Conservation (phyloP, 2,113 vertebrate species). For the Percina caprodes region DNA sequence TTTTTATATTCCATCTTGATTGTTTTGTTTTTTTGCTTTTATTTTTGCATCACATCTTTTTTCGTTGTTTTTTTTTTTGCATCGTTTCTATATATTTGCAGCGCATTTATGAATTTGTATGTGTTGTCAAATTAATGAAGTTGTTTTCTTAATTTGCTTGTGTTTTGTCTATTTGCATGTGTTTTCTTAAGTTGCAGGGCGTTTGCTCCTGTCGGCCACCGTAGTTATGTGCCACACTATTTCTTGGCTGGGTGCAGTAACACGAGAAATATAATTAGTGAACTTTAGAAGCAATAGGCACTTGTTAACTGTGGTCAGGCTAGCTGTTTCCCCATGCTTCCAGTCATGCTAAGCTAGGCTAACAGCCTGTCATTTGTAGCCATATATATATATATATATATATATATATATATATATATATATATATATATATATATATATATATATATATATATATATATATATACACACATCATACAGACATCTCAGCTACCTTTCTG, state of each 20-base stretch:
- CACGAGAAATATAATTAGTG: not conserved
- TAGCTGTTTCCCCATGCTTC: not conserved
- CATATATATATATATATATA: not conserved
- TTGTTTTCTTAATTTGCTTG: no score
- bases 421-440: not conserved
- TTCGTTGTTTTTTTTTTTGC: no score
- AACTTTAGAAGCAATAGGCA: not conserved
- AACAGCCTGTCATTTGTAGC: not conserved
- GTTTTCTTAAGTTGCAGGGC: no score
- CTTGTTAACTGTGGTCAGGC: not conserved
- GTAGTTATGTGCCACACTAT: not conserved
- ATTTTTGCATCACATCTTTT: no score
- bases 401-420: not conserved
- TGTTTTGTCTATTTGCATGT: no score
- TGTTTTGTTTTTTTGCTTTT: not conserved
- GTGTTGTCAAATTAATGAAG: no score
- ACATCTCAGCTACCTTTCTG: not conserved
- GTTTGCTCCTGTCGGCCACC: no score
- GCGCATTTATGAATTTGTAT: no score
- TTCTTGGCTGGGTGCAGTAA: not conserved
- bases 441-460: not conserved
- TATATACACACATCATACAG: not conserved
- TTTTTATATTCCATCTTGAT: not conserved
- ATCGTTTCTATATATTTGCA: no score
- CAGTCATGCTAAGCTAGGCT: not conserved